These are phyloP conservation scores for Nipponia nippon DNA, from an alignment of 2,113 vertebrate genomes.

Conservation along the genomic window DNA sequence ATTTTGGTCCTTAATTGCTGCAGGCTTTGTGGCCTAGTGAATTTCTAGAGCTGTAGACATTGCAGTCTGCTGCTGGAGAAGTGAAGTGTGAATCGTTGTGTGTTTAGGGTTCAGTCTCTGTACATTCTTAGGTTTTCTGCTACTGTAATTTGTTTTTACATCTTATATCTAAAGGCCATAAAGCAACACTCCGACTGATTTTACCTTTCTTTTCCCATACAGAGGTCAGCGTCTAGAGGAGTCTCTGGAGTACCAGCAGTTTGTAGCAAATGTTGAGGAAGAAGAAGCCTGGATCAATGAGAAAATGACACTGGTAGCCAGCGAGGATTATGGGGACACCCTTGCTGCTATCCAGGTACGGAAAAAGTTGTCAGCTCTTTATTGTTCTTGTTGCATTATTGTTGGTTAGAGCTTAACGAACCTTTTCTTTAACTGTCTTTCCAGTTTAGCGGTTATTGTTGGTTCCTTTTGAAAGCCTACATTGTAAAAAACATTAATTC, in stretches of 20 bases:
- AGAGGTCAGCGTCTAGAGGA: slow-evolving; percentile 96
- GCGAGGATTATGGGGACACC: slow-evolving; percentile 96
- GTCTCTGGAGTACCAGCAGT: slow-evolving; percentile 98
- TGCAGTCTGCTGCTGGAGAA: not conserved
- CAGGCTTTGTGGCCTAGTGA: not conserved
- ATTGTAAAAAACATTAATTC: not conserved
- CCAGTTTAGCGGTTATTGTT: not conserved
- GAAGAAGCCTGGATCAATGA: slow-evolving; percentile 99
- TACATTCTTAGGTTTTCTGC: not conserved
- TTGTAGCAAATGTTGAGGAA: slow-evolving; percentile 97
- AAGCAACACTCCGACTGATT: not conserved
- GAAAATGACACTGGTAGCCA: slow-evolving; percentile 95
- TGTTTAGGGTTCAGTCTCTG: not conserved
- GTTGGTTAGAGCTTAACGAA: not conserved
- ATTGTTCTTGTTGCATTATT: not conserved
- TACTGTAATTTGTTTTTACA: not conserved
- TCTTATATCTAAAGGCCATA: not conserved
- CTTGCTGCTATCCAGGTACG: slow-evolving; percentile 89
- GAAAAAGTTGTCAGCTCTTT: not conserved
- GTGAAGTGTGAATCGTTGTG: not conserved
- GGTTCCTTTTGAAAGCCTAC: not conserved
- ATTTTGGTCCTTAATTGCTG: not conserved
- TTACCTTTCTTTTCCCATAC: not conserved
- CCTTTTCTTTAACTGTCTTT: not conserved
- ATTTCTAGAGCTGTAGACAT: not conserved